Evolutionary conservation across 2,888 invertebrate genomes (phyloP), one percentile per base, ranked within the genome.

Genomic region (Serrognathus titanus): DNA sequence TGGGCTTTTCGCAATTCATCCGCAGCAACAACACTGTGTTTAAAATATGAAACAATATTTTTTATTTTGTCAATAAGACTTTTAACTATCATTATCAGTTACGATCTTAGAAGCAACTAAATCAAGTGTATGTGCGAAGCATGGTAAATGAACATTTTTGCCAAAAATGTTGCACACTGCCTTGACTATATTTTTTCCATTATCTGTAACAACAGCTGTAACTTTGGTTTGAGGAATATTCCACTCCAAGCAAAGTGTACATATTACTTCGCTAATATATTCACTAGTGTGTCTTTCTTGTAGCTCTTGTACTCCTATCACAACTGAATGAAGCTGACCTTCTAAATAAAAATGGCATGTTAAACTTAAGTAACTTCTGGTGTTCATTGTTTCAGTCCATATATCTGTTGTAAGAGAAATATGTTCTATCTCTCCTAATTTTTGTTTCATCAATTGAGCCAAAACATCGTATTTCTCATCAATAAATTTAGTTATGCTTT

Each of bases 361-460:
- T 13, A 62, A 16, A 16, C 16, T 64, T 16, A 66, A 40, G 55
- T 57, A 66, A 47, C 66, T 64, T 36, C 40, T 56, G 12, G 58
- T 63, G 10, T 59, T 48, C 51, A 61, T 50, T 6, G 54, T 60
- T 31, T 65, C 65, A 24, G 63, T 63, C 62, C 67, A 67, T 9
- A 59, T 53, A 53, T 66, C 65, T 11, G 54, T 59, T 4, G 64
- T 66, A 12, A 63, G 31, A 11, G 57, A 51, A n/a, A 58, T 10
- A 48, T 46, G n/a, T 16, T 57, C 12, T 11, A 60, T 51, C n/a
- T 41, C 40, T 37, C 31, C 35, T n/a, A 64, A 50, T 40, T 48
- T 59, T 13, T 57, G 24, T 54, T 57, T 62, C 12, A 61, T 38
- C 6, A 58, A 8, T 10, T 9, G 37, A 20, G 57, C 46, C 2